These are phyloP conservation scores for Gavialis gangeticus DNA, from an alignment of 2,113 vertebrate species.

Conservation along the genomic window DNA sequence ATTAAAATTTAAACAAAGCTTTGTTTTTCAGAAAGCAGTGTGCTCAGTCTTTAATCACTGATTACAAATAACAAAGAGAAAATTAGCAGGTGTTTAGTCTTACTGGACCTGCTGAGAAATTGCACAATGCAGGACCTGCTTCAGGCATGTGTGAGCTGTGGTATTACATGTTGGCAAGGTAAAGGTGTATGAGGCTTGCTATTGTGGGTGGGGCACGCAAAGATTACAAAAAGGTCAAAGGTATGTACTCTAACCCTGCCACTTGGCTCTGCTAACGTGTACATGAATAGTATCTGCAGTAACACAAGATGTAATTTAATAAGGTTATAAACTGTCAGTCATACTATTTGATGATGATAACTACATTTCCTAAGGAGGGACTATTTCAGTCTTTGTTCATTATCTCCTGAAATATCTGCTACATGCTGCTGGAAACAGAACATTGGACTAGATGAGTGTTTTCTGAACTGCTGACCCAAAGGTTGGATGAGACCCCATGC, in stretches of 20 bases:
- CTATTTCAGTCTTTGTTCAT: neutral
- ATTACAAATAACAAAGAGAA: neutral
- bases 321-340: neutral
- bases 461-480: too few relatives aligned
- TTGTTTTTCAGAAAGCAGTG: constrained; percentile 24
- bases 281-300: neutral
- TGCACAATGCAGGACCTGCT: constrained; percentile 11
- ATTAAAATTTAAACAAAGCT: constrained; percentile 63
- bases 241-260: neutral
- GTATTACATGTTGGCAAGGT: constrained; percentile 24
- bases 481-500: too few relatives aligned
- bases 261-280: neutral
- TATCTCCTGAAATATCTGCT: neutral
- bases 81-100: neutral
- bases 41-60: constrained; percentile 18
- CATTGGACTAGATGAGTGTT: neutral
- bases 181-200: neutral
- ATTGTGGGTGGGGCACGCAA: neutral
- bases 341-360: too few relatives aligned
- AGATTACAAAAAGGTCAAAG: neutral
- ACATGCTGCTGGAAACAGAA: neutral
- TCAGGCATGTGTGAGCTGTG: constrained; percentile 42
- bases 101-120: neutral
- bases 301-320: neutral
- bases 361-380: neutral